Base-by-base conservation (phyloP, 2,797 vertebrate genomes). In the Urosaurus nigricauda region DNA sequence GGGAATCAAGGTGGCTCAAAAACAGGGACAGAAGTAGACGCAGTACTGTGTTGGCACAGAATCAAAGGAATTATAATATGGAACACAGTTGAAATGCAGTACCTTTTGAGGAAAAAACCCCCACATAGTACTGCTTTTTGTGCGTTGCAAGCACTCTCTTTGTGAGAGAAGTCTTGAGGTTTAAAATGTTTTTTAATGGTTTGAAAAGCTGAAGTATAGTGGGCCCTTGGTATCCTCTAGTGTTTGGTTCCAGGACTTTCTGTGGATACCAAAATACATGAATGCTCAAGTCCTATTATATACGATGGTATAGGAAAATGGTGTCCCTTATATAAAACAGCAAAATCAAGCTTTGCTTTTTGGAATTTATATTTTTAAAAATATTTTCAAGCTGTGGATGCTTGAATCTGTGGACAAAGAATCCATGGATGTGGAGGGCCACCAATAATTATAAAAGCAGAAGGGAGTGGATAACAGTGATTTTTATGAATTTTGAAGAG, bases 391-490 rank as follows among this genome's bases (percentile, higher is more conserved):
- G 47, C 47, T 1, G 6, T 51, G 47, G 47, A 51, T 51, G 47
- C 47, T 5, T 51, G 4, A 51, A 51, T 7, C 47, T 51, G 47
- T 51, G 8, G 47, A 51, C 8, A 51, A 51, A 51, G 47, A 51
- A 51, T 51, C 47, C 1, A 51, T 51, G 47, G 47, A 51, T 51
- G 8, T 51, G 47, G 47, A 51, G 47, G 4, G 47, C 47, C 47
- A 51, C 47, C 47, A 7, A 7, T 51, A 37, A n/a, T 70, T 87
- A 82, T 87, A 65, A n/a, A 51, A 87, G 32, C 68, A n/a, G 56
- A 26, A 58, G 37, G 53, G 26, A 81, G 68, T 29, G 35, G 17
- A 19, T 21, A 60, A 19, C 8, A 43, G 68, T 81, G 68, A 43
- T 58, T 56, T 56, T 13, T 56, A 29, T 11, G 14, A 74, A 60